Conservation (phyloP, 2,888 invertebrate species). For the Herminia tarsipennalis region DNA sequence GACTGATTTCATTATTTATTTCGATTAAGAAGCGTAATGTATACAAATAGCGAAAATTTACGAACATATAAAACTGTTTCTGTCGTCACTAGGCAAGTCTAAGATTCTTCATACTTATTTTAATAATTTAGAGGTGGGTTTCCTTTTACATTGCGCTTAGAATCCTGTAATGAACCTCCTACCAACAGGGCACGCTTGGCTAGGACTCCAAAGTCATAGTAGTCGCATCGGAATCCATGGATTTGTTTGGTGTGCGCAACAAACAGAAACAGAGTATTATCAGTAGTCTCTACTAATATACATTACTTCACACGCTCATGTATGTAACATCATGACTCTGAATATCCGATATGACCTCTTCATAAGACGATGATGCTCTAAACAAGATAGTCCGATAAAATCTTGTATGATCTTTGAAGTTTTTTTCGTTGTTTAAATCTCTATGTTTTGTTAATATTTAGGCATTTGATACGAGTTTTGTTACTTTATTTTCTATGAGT, state of each 20-base stretch:
- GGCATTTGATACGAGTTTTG: too few relatives aligned
- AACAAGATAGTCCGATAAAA: conserved; percentile 6
- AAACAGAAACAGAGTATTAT: conserved; percentile 24
- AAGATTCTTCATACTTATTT: neutral
- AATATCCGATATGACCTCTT: conserved; percentile 13
- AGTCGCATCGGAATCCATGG: conserved; percentile 8
- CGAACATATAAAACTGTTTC: too few relatives aligned
- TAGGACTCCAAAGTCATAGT: conserved; percentile 18
- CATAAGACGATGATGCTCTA: conserved; percentile 12
- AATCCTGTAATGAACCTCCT: too few relatives aligned
- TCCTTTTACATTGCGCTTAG: too few relatives aligned
- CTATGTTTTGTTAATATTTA: too few relatives aligned
- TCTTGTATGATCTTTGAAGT: neutral
- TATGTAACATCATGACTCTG: conserved; percentile 12
- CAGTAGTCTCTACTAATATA: conserved; percentile 23
- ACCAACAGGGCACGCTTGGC: too few relatives aligned
- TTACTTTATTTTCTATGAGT: too few relatives aligned
- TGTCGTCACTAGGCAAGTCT: too few relatives aligned
- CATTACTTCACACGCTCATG: conserved; percentile 21
- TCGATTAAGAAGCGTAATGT: too few relatives aligned
- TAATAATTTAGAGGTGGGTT: neutral
- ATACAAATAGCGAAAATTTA: too few relatives aligned
- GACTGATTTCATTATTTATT: too few relatives aligned
- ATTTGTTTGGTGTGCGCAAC: conserved; percentile 19
- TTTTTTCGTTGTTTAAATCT: too few relatives aligned